Evolutionary conservation across 2,888 invertebrate species (phyloP), one percentile per base, ranked within the genome.

Genomic region (Noctua janthe): DNA sequence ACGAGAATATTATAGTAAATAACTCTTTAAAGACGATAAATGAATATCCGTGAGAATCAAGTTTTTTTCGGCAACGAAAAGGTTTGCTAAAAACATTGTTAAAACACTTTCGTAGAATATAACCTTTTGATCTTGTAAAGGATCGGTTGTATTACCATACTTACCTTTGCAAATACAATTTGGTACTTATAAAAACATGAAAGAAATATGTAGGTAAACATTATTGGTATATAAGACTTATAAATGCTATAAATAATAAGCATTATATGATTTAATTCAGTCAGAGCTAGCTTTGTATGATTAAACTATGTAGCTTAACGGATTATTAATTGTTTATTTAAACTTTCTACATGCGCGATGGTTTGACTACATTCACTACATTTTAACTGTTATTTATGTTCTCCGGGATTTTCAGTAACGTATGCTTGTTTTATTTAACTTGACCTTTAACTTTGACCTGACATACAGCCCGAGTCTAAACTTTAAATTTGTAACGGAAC

Each of bases 1-100:
- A 92, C 92, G 91, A 91, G 91, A 94, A 93, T 94, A 94, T 94
- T 93, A 93, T 91, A 92, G 93, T 93, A 94, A 94, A 95, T 94
- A 95, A 94, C 91, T 92, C 91, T 90, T 87, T 88, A 82, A 83
- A 87, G 90, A 91, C 84, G 88, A 89, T 84, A 83, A 85, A 88
- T 89, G 87, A 88, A 69, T 83, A 56, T 90, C 77, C 23, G 56
- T 72, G 74, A 74, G 71, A 80, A 81, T 74, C 62, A 77, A 77
- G 74, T 74, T 80, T 81, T 81, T 76, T 79, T 76, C 23, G 51
- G 51, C 39, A 29, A 54, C 51, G 15, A 56, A 78, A 67, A 73
- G 15, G 29, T 74, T 67, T n/a, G 17, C 23, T 56, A n/a, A 35
- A 62, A 62, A 77, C 51, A 77, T 70, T 81, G 51, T 70, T 69